Conservation (phyloP, 2,797 vertebrate species). For the Coracias cyanogaster region DNA sequence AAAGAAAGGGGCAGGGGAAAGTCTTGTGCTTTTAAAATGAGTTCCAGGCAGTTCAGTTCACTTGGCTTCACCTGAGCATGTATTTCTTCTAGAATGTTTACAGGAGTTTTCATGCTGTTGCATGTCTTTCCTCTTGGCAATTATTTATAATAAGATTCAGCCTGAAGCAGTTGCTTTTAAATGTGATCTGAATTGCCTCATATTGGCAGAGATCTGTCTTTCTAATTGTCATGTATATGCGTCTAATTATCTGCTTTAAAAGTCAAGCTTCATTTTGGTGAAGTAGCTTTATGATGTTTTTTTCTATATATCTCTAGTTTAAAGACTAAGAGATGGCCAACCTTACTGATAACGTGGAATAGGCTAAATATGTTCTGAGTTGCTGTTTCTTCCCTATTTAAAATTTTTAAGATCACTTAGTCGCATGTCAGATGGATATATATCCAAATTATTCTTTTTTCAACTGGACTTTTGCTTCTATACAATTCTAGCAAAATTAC, state of each 20-base stretch:
- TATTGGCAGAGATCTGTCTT: background rate
- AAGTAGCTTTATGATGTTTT: background rate
- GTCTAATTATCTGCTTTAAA: background rate
- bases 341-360: background rate
- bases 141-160: background rate
- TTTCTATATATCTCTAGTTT: background rate
- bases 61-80: background rate
- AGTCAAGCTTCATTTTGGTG: background rate
- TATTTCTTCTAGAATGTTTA: background rate
- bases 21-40: background rate
- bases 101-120: background rate
- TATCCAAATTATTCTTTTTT: background rate
- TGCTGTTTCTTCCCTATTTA: background rate
- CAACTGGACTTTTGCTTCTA: background rate
- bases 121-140: background rate
- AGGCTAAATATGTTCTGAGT: background rate
- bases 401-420: background rate
- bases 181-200: background rate
- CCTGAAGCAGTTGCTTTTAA: background rate
- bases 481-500: background rate
- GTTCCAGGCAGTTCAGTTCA: background rate
- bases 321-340: background rate
- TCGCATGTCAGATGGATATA: background rate
- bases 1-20: background rate
- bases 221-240: background rate